phyloP scores from a whole-genome alignment of 2,797 vertebrate genomes.

The Poeciliopsis presidionis region DNA sequence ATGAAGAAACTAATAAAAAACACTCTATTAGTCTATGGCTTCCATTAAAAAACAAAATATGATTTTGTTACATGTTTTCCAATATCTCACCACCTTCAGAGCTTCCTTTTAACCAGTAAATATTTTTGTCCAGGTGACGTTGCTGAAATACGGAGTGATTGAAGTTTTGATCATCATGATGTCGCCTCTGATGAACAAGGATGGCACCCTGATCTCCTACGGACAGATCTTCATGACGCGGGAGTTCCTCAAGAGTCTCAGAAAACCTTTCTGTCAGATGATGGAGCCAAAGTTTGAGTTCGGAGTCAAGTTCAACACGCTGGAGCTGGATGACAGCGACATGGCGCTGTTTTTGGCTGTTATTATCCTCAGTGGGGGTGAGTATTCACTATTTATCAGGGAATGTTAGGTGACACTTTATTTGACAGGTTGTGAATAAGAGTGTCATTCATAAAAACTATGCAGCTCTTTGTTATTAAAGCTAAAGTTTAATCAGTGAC shows the following conservation, averaged over 20 bases:
- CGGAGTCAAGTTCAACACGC: constrained; percentile 96
- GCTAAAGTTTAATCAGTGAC: too few relatives aligned
- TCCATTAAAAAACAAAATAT: not conserved
- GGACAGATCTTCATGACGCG: constrained; percentile 99
- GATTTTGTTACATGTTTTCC: not conserved
- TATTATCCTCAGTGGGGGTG: constrained; percentile 99
- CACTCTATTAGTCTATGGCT: not conserved
- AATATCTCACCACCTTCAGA: not conserved
- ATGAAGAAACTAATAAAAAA: not conserved
- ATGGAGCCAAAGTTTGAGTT: constrained; percentile 99
- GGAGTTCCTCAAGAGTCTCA: constrained; percentile 96
- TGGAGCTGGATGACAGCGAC: constrained; percentile 98
- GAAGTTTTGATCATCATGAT: constrained; percentile 97
- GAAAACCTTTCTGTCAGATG: constrained; percentile 96
- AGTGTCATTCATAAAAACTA: too few relatives aligned
- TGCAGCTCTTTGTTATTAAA: too few relatives aligned
- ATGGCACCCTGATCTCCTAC: constrained; percentile 94
- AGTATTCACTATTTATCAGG: constrained; percentile 45
- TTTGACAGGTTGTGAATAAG: too few relatives aligned
- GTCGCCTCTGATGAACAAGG: constrained; percentile 98
- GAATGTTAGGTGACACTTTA: too few relatives aligned
- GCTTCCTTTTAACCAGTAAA: not conserved
- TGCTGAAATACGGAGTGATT: constrained; percentile 96
- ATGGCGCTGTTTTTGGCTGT: constrained; percentile 97
- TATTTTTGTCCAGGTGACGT: constrained; percentile 83